Base-by-base conservation (phyloP, 1,140 invertebrate species). In the Sycophaga agraensis region DNA sequence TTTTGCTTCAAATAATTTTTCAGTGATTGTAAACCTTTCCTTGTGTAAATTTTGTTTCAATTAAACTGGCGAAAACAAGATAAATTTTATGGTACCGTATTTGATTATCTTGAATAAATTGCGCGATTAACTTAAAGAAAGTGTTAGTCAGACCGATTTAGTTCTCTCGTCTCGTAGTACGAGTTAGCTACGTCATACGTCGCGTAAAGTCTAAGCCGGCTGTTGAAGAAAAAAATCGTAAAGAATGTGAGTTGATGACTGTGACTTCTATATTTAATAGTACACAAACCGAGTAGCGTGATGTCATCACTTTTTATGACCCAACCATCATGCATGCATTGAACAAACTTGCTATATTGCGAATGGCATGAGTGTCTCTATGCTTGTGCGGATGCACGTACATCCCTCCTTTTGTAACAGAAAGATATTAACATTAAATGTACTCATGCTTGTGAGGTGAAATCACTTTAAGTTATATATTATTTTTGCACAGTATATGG, bases 401-500 rank as follows among this genome's bases (percentile, higher is more conserved):
- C 43, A 11, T 31, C 28, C 28, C 11, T 31, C 28, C 28, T 31
- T 31, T 31, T 31, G 8, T 37, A 28, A n/a, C 21, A 4, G 22
- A 58, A 59, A 26, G 34, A 35, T 19, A 49, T 40, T 49, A 17
- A 42, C 42, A 53, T 64, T 54, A 35, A 37, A 40, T 42, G 24
- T 56, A 31, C 28, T 6, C 4, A n/a, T n/a, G n/a, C n/a, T n/a
- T 59, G 59, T 59, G 24, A 26, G 31, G 11, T 34, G 31, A 34
- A 31, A 31, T 31, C 11, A 31, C 4, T 31, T 11, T n/a, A n/a
- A n/a, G n/a, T n/a, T n/a, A 6, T 31, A 31, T 31, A 31, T 43
- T 34, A 49, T 50, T 68, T 53, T 65, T 65, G 83, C 79, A 50
- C 72, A 94, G 91, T 94, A 68, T 98, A 94, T 77, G 86, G 87